phyloP scores from a whole-genome alignment of 2,113 vertebrate genomes.

The Lynx canadensis region DNA sequence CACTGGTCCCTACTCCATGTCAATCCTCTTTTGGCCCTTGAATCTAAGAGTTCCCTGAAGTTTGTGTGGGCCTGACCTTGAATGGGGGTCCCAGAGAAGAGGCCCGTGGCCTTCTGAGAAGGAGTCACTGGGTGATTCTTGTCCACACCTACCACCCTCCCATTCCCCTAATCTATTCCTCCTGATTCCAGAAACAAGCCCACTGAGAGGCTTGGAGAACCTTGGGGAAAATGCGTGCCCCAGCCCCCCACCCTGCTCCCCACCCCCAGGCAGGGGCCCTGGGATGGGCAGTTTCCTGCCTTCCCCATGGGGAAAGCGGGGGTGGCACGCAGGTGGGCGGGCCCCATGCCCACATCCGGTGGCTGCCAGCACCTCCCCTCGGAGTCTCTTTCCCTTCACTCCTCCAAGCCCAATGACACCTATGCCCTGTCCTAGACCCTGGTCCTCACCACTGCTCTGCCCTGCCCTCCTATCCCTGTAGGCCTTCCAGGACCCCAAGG shows the following conservation, averaged over 20 bases:
- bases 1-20: not conserved
- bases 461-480: not conserved
- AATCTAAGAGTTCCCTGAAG: not conserved
- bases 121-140: not conserved
- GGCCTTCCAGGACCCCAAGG: not conserved
- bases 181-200: not conserved
- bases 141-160: not conserved
- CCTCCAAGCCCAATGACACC: not conserved
- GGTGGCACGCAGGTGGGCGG: slow-evolving; percentile 76
- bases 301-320: slow-evolving; percentile 79
- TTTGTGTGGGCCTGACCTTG: not conserved
- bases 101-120: not conserved
- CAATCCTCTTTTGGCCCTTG: not conserved
- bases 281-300: slow-evolving; percentile 75
- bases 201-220: not conserved
- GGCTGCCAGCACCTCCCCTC: slow-evolving; percentile 58
- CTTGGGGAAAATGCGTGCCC: not conserved
- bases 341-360: slow-evolving; percentile 78
- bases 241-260: not conserved
- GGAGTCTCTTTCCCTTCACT: slow-evolving; percentile 6
- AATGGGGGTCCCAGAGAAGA: not conserved
- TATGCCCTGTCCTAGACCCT: not conserved
- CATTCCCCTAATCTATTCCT: not conserved
- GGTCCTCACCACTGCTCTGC: not conserved
- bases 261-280: slow-evolving; percentile 59